These are phyloP conservation scores for Catharus ustulatus DNA, from an alignment of 2,797 vertebrate genomes.

Conservation along the genomic window DNA sequence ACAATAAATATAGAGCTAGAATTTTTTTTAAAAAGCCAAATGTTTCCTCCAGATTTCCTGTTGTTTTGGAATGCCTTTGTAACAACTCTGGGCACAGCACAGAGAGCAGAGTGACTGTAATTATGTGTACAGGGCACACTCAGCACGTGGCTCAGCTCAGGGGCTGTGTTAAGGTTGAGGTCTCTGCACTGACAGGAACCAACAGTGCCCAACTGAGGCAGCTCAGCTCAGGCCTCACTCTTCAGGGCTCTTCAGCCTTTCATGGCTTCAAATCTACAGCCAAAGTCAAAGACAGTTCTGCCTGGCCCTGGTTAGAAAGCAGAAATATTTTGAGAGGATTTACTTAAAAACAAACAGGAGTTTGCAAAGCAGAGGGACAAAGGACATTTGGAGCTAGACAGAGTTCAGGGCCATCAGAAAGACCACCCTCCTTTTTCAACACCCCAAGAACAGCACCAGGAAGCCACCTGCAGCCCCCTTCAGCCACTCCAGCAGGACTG, in stretches of 20 bases:
- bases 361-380: conserved; percentile 13
- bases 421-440: background rate
- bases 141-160: background rate
- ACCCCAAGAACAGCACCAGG: background rate
- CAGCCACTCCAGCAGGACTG: accelerated
- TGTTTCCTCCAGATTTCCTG: background rate
- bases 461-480: background rate
- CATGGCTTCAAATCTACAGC: background rate
- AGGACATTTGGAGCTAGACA: background rate
- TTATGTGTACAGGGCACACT: background rate
- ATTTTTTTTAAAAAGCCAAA: accelerated
- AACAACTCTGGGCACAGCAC: background rate
- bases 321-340: background rate
- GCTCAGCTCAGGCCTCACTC: background rate
- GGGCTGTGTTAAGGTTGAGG: background rate
- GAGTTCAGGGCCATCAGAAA: background rate
- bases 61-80: background rate
- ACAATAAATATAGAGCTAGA: background rate
- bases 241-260: background rate
- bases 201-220: background rate
- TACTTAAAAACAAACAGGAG: conserved; percentile 6
- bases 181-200: background rate
- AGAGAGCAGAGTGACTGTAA: background rate
- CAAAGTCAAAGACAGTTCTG: background rate
- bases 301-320: background rate